Percentiles rank a stretch among this genome's conserved stretches.
Conservation (phyloP, 2,888 invertebrate species). For the Hypsopygia costalis region DNA sequence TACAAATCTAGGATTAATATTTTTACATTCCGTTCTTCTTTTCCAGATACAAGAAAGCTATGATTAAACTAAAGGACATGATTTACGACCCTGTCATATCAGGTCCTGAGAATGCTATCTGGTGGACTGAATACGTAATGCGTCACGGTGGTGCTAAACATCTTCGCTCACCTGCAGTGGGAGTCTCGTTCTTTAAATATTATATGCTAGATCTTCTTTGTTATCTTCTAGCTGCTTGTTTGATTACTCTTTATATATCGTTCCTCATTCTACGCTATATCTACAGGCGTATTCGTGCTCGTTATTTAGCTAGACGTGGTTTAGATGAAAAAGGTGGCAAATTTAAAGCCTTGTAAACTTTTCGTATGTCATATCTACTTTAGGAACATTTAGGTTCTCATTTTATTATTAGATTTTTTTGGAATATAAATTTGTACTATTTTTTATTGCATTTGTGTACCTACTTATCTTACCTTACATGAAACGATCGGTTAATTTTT, state of each 20-base stretch:
- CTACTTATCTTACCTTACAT: too few relatives aligned
- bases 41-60: slow-evolving; percentile 58
- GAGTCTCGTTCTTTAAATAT: slow-evolving; percentile 52
- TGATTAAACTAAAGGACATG: slow-evolving; percentile 38
- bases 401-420: too few relatives aligned
- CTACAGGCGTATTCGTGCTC: slow-evolving; percentile 33
- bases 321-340: slow-evolving; percentile 37
- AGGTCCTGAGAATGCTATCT: slow-evolving; percentile 68
- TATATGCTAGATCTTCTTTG: slow-evolving; percentile 54
- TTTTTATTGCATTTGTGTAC: too few relatives aligned
- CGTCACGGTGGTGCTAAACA: slow-evolving; percentile 63
- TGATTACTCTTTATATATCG: slow-evolving; percentile 25
- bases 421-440: too few relatives aligned
- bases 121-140: slow-evolving; percentile 79
- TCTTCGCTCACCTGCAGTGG: slow-evolving; percentile 61
- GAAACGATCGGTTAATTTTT: too few relatives aligned
- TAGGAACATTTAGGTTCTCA: too few relatives aligned
- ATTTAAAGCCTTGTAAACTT: slow-evolving; percentile 59
- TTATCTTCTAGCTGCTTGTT: slow-evolving; percentile 26
- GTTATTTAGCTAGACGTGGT: slow-evolving; percentile 25
- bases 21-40: too few relatives aligned
- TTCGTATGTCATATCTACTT: too few relatives aligned
- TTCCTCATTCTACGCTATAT: slow-evolving; percentile 32
- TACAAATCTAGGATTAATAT: too few relatives aligned
- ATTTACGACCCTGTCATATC: slow-evolving; percentile 51